Conservation (phyloP, 2,888 invertebrate species). For the Lasiommata megera region DNA sequence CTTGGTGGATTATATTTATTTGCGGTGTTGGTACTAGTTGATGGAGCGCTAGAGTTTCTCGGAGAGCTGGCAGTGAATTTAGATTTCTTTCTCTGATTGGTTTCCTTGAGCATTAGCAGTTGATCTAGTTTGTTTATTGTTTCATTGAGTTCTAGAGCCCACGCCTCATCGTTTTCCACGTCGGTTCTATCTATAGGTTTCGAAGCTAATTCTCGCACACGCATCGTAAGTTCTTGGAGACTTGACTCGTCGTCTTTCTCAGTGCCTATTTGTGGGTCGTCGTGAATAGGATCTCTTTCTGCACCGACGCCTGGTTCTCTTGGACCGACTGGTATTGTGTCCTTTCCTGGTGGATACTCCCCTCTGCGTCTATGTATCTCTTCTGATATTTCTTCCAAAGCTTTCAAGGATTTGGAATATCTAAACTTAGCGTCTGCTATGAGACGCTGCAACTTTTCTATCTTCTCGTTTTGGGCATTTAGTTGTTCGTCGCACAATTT, state of each 20-base stretch:
- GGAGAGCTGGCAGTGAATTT: conserved; percentile 67
- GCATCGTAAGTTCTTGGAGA: conserved; percentile 84
- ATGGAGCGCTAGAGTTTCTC: conserved; percentile 64
- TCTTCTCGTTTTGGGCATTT: conserved; percentile 91
- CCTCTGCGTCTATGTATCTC: conserved; percentile 90
- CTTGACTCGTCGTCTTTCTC: conserved; percentile 78
- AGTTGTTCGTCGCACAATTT: conserved; percentile 92
- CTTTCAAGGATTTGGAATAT: conserved; percentile 91
- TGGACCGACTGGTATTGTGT: conserved; percentile 72
- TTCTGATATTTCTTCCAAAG: conserved; percentile 94
- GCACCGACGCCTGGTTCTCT: conserved; percentile 90
- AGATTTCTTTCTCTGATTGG: conserved; percentile 78
- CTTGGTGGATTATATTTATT: conserved; percentile 54
- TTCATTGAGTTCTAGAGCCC: conserved; percentile 89
- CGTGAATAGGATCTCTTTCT: conserved; percentile 79
- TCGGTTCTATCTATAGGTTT: conserved; percentile 88
- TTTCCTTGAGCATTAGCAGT: conserved; percentile 85
- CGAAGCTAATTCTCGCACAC: conserved; percentile 86
- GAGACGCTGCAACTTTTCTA: conserved; percentile 89
- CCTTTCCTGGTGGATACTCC: conserved; percentile 71
- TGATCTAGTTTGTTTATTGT: conserved; percentile 90
- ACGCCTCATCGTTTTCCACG: conserved; percentile 84
- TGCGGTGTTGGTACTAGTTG: conserved; percentile 59
- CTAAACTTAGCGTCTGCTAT: conserved; percentile 90
- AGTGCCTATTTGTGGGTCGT: conserved; percentile 51